Conservation (phyloP, 2,113 vertebrate species). For the Melanocharis versteri region DNA sequence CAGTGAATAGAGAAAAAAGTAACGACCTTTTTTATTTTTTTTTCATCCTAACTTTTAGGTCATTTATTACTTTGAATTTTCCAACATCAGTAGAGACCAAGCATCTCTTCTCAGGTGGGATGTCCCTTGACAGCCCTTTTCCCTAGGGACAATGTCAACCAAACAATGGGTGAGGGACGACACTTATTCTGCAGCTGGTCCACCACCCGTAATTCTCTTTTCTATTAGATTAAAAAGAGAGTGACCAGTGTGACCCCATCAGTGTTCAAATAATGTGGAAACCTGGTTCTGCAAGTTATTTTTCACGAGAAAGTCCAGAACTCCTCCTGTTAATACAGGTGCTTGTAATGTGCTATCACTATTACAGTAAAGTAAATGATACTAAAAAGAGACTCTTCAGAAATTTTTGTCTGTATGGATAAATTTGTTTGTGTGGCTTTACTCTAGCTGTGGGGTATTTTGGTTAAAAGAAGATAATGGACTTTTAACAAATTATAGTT, state of each 20-base stretch:
- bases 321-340: background rate
- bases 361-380: background rate
- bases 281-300: background rate
- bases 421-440: background rate
- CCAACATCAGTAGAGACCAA: background rate
- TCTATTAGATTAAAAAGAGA: background rate
- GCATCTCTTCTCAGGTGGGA: background rate
- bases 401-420: background rate
- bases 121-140: background rate
- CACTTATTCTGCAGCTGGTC: background rate
- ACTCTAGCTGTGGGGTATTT: background rate
- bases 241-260: background rate
- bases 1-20: background rate
- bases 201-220: background rate
- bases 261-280: background rate
- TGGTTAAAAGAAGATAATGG: background rate
- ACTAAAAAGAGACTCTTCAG: background rate
- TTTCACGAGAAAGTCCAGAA: background rate
- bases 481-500: background rate
- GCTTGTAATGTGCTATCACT: background rate
- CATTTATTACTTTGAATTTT: constrained; percentile 1
- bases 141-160: background rate
- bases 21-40: background rate
- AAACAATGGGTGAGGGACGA: background rate
- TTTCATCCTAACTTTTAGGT: background rate